phyloP scores from a whole-genome alignment of 2,113 vertebrate genomes.

The Enhydra lutris region DNA sequence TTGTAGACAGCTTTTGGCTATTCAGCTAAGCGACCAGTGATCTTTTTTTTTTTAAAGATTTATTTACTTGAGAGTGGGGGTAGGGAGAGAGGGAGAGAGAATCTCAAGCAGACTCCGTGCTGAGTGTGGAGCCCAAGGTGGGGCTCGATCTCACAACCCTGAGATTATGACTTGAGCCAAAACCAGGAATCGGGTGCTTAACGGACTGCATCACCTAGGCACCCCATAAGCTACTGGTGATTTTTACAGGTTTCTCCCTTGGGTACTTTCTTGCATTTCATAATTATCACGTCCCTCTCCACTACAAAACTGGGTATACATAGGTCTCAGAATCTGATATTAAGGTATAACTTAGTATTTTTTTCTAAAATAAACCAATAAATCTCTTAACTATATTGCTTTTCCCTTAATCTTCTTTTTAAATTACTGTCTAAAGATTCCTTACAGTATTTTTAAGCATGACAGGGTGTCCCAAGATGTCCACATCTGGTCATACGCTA shows the following conservation, averaged over 20 bases:
- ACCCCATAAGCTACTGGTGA: neutral
- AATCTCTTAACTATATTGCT: constrained; percentile 2
- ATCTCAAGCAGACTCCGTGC: neutral
- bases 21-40: neutral
- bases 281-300: neutral
- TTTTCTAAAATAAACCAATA: constrained; percentile 52
- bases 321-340: constrained; percentile 27
- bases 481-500: constrained; percentile 62
- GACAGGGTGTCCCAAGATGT: neutral
- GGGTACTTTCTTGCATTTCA: neutral
- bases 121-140: neutral
- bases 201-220: neutral
- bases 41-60: neutral
- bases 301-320: neutral
- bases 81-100: neutral
- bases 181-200: neutral
- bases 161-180: neutral
- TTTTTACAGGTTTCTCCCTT: neutral
- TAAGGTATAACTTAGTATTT: constrained; percentile 40
- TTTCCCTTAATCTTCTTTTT: constrained; percentile 42
- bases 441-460: constrained; percentile 50
- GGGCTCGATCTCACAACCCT: neutral
- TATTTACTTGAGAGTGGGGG: neutral
- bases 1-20: neutral
- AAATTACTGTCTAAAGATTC: constrained; percentile 42